phyloP scores from a whole-genome alignment of 1,140 invertebrate genomes.

The Harpegnathos saltator region DNA sequence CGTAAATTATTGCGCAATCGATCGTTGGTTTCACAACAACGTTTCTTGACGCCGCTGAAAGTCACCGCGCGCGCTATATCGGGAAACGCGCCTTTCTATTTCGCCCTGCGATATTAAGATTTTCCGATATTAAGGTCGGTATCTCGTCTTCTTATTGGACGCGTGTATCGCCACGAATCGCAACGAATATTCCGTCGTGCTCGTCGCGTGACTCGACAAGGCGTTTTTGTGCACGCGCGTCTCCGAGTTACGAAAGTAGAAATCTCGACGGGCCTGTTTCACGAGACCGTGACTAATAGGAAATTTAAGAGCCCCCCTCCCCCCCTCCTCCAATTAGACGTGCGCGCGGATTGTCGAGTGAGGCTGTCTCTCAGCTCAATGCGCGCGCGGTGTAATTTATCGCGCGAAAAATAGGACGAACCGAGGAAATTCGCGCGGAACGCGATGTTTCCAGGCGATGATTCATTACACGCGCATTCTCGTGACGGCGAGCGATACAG shows the following conservation, averaged over 20 bases:
- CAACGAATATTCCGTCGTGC: too few relatives aligned
- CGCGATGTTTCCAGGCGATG: slow-evolving; percentile 17
- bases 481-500: background rate
- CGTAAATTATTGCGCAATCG: slow-evolving; percentile 53
- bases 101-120: background rate
- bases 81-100: slow-evolving; percentile 31
- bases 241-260: slow-evolving; percentile 41
- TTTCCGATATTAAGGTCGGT: slow-evolving; percentile 4
- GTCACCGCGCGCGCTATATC: slow-evolving; percentile 20
- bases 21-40: background rate
- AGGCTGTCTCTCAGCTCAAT: background rate
- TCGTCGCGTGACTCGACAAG: too few relatives aligned
- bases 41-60: slow-evolving; percentile 42
- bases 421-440: slow-evolving; percentile 7
- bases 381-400: slow-evolving; percentile 14
- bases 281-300: slow-evolving; percentile 42
- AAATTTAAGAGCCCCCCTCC: slow-evolving; percentile 26
- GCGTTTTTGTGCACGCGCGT: too few relatives aligned
- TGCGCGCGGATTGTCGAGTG: background rate
- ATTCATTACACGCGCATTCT: background rate
- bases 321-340: slow-evolving; percentile 31
- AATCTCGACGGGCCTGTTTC: slow-evolving; percentile 11
- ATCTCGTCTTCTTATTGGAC: background rate
- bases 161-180: too few relatives aligned
- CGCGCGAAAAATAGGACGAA: slow-evolving; percentile 3